Evolutionary conservation across 2,113 vertebrate genomes (phyloP).

Genomic region (Thalassoma bifasciatum): DNA sequence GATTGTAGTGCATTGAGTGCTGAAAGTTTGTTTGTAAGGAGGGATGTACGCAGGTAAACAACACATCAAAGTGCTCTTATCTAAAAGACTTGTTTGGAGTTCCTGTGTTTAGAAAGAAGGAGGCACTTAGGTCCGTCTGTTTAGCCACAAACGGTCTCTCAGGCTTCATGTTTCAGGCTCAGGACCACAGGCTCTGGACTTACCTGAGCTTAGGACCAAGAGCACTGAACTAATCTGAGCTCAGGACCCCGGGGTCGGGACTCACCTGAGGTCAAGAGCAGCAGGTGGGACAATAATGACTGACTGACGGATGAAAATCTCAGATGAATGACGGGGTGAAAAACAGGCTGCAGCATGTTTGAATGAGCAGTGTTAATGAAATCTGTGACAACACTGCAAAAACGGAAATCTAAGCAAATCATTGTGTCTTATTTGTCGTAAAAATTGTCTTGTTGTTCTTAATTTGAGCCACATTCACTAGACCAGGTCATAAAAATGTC

Average conservation of each 20-base stretch:
- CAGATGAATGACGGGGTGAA: conserved; percentile 3
- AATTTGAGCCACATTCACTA: too few relatives aligned
- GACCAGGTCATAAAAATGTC: too few relatives aligned
- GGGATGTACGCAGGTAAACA: conserved; percentile 74
- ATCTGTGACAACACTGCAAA: too few relatives aligned
- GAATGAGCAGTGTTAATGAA: conserved; percentile 4
- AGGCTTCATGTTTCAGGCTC: conserved; percentile 37
- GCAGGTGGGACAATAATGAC: neutral
- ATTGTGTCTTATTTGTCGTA: too few relatives aligned
- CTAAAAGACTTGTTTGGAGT: conserved; percentile 72
- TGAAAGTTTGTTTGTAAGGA: conserved; percentile 60
- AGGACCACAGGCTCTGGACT: conserved; percentile 23
- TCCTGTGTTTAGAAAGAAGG: conserved; percentile 79
- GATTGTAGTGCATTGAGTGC: conserved; percentile 54
- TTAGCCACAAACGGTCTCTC: conserved; percentile 48
- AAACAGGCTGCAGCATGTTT: too few relatives aligned
- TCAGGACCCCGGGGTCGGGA: too few relatives aligned
- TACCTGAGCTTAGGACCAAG: neutral
- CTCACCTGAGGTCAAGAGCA: neutral
- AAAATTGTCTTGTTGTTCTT: too few relatives aligned
- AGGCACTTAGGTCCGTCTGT: conserved; percentile 84
- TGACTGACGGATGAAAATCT: conserved; percentile 22
- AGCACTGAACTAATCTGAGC: too few relatives aligned
- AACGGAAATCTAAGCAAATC: too few relatives aligned
- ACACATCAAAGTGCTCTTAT: conserved; percentile 81